Conservation (phyloP, 2,797 vertebrate species). For the Ctenosaura bakeri region DNA sequence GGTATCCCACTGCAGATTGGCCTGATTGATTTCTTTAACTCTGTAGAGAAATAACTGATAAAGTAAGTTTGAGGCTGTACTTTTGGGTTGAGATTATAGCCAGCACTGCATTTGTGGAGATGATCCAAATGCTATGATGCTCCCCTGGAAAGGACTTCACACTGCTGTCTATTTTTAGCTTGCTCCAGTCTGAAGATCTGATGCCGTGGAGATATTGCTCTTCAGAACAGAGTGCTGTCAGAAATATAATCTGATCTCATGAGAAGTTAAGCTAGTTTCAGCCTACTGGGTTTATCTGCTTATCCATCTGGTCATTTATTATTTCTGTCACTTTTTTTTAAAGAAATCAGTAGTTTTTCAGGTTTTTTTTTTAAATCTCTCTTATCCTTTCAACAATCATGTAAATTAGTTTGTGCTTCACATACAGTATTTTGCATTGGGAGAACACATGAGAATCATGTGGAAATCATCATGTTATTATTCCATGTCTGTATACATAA, state of each 20-base stretch:
- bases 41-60: not conserved
- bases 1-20: not conserved
- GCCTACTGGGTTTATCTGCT: not conserved
- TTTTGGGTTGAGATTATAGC: not conserved
- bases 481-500: not conserved
- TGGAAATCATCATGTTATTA: not conserved
- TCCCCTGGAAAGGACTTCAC: not conserved
- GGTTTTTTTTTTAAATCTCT: not conserved
- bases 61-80: not conserved
- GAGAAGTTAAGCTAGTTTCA: not conserved
- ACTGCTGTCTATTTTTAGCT: not conserved
- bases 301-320: slow-evolving; percentile 9
- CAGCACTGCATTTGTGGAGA: not conserved
- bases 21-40: not conserved
- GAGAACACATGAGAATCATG: not conserved
- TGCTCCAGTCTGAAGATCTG: not conserved
- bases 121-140: not conserved
- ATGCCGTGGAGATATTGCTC: not conserved
- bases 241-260: slow-evolving; percentile 18
- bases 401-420: not conserved
- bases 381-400: not conserved
- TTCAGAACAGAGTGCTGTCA: not conserved
- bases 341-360: not conserved
- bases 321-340: not conserved
- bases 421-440: not conserved